Conservation (phyloP, 2,113 vertebrate species). For the Sialia sialis region DNA sequence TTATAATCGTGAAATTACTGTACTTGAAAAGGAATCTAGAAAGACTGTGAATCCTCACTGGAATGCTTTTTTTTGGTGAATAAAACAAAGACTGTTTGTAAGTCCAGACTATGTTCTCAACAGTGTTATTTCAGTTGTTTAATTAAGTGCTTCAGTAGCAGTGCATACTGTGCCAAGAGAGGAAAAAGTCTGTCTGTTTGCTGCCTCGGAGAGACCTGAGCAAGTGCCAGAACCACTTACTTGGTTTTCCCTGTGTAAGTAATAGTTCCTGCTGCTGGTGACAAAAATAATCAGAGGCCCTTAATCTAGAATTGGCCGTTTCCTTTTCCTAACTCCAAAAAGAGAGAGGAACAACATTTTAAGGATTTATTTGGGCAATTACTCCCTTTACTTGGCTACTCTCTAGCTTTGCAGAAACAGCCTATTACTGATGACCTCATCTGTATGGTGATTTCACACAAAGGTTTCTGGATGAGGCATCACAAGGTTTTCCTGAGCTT, state of each 20-base stretch:
- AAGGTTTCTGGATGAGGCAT: not conserved
- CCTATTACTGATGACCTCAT: not conserved
- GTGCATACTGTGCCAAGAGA: not conserved
- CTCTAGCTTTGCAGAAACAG: not conserved
- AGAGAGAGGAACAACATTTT: not conserved
- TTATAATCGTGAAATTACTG: too few species aligned
- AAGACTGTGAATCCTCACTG: not conserved
- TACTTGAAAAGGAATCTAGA: not conserved
- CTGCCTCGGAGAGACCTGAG: not conserved
- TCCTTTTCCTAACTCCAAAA: not conserved
- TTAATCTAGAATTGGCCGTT: not conserved
- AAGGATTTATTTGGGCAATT: not conserved
- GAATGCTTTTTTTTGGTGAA: not conserved
- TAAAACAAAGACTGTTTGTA: not conserved
- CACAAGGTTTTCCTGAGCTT: not conserved
- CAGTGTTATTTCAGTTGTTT: constrained; percentile 9
- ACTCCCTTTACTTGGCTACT: not conserved
- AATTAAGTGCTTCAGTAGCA: not conserved
- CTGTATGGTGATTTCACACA: not conserved
- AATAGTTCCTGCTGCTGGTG: not conserved
- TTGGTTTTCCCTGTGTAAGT: not conserved
- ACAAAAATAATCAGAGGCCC: not conserved
- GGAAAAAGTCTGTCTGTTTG: not conserved
- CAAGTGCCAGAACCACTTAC: not conserved
- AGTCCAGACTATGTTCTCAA: not conserved